A percentile compares a stretch with the other conserved stretches of the same genome.
These are phyloP conservation scores for Frankliniella intonsa DNA, from an alignment of 2,888 invertebrate species.

Conservation along the genomic window DNA sequence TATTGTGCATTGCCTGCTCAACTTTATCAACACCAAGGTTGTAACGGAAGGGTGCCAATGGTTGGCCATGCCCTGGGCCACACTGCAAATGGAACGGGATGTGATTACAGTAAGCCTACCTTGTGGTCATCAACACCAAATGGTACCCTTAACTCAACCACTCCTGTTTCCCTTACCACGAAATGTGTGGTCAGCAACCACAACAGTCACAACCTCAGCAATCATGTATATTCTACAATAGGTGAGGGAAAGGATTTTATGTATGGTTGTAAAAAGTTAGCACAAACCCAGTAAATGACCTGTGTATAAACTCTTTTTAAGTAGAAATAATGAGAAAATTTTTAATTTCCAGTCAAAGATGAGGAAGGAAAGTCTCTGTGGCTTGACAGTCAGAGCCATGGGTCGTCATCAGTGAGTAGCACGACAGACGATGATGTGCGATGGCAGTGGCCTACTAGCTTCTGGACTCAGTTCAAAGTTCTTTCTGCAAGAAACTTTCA, in stretches of 20 bases:
- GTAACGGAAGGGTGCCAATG: background rate
- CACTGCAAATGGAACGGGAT: constrained; percentile 37
- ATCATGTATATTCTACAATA: constrained; percentile 14
- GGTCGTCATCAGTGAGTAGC: constrained; percentile 59
- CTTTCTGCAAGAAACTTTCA: constrained; percentile 59
- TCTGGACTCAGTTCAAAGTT: constrained; percentile 70
- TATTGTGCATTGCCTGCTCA: constrained; percentile 34
- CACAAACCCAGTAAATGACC: background rate
- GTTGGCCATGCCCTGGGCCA: background rate
- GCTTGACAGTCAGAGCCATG: constrained; percentile 66
- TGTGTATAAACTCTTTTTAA: too few relatives aligned
- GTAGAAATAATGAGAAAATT: background rate
- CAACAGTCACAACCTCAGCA: constrained; percentile 20
- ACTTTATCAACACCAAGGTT: constrained; percentile 34
- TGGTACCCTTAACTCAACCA: background rate
- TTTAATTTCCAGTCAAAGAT: constrained; percentile 50
- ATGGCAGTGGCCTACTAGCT: constrained; percentile 70
- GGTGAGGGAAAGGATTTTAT: background rate
- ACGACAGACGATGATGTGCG: constrained; percentile 58
- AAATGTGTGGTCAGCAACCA: constrained; percentile 6
- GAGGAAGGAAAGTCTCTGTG: constrained; percentile 63
- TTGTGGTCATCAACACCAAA: background rate
- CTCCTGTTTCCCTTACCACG: background rate
- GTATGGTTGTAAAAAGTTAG: background rate
- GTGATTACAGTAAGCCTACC: constrained; percentile 37